Evolutionary conservation across 2,888 invertebrate genomes (phyloP).

Genomic region (Selenia dentaria): DNA sequence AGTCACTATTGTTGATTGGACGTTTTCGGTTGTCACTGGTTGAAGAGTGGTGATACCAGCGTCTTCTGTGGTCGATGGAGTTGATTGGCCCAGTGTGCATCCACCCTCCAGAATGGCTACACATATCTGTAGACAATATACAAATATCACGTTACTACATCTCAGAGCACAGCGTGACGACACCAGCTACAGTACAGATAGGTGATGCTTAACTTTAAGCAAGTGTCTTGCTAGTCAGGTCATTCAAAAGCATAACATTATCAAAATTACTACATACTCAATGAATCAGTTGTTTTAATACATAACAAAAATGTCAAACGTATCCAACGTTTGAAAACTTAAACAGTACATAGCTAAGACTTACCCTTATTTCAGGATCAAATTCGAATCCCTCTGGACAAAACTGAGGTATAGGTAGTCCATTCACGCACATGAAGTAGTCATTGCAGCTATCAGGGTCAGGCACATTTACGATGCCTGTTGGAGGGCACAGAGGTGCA

Average conservation of each 20-base stretch:
- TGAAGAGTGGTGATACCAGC: background rate
- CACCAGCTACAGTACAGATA: no score
- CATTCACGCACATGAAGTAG: slow-evolving; percentile 45
- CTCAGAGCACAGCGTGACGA: no score
- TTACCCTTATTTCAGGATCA: slow-evolving; percentile 26
- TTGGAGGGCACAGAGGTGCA: slow-evolving; percentile 36
- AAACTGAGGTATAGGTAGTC: slow-evolving; percentile 34
- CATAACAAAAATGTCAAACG: no score
- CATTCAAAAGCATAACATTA: no score
- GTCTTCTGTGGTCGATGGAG: background rate
- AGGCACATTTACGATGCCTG: slow-evolving; percentile 40
- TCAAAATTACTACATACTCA: no score
- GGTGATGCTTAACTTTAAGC: no score
- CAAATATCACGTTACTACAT: no score
- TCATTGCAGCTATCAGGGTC: slow-evolving; percentile 43
- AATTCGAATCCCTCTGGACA: slow-evolving; percentile 48
- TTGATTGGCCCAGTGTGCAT: slow-evolving; percentile 25
- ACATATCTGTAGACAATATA: slow-evolving; percentile 36
- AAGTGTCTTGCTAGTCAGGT: no score
- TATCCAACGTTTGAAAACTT: no score
- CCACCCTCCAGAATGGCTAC: slow-evolving; percentile 34
- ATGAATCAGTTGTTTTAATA: no score
- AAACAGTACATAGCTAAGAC: no score
- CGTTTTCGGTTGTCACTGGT: slow-evolving; percentile 1
- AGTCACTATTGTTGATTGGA: slow-evolving; percentile 1